Evolutionary conservation across 2,888 invertebrate genomes (phyloP).

Genomic region (Ceraclea dissimilis): DNA sequence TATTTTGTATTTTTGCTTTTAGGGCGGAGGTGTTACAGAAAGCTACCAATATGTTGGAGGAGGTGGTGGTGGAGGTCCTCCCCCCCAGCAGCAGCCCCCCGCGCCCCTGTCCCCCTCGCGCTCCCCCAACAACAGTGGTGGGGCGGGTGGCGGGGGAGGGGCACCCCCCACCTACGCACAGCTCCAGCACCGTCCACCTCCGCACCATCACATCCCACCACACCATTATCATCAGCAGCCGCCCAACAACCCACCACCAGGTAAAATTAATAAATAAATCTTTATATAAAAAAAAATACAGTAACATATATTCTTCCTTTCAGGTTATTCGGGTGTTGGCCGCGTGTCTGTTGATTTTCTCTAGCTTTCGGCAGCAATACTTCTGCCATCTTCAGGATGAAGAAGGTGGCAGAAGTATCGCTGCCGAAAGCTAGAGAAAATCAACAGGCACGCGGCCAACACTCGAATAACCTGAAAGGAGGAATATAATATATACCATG

Average conservation of each 20-base stretch:
- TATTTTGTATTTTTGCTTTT: not conserved
- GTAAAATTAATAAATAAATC: not conserved
- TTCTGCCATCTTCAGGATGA: too few relatives aligned
- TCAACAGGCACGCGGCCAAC: too few relatives aligned
- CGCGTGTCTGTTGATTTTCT: too few relatives aligned
- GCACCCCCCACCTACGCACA: slow-evolving; percentile 75
- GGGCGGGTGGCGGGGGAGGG: slow-evolving; percentile 50
- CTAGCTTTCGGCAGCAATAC: too few relatives aligned
- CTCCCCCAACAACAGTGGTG: slow-evolving; percentile 37
- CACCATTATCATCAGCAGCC: slow-evolving; percentile 36
- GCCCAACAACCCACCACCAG: slow-evolving; percentile 25
- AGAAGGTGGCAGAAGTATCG: too few relatives aligned
- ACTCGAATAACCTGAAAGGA: too few relatives aligned
- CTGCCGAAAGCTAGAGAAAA: too few relatives aligned
- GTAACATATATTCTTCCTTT: too few relatives aligned
- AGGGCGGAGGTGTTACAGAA: slow-evolving; percentile 49
- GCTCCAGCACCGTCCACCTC: slow-evolving; percentile 57
- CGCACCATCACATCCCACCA: slow-evolving; percentile 43
- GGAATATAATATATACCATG: too few relatives aligned
- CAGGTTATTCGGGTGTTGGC: too few relatives aligned
- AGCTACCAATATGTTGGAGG: slow-evolving; percentile 58
- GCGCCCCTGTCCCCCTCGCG: slow-evolving; percentile 77
- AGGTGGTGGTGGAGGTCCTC: slow-evolving; percentile 28
- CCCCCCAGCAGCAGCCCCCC: not conserved
- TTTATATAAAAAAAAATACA: not conserved